phyloP scores from a whole-genome alignment of 2,113 vertebrate species.

The Synchiropus splendidus region DNA sequence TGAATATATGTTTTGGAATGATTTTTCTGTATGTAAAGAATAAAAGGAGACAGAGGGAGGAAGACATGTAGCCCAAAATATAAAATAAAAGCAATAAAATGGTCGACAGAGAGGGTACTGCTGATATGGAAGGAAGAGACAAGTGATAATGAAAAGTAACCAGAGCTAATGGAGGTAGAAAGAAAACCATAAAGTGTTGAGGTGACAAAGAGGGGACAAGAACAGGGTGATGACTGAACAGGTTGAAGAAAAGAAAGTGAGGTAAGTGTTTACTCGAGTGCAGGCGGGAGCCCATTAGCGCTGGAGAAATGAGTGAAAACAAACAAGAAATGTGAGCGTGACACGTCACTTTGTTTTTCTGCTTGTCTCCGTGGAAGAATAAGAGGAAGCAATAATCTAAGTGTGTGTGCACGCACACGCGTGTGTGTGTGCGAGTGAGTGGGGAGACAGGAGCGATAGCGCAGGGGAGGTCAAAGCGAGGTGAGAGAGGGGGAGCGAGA shows the following conservation, averaged over 20 bases:
- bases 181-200: background rate
- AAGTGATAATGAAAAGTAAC: background rate
- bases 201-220: background rate
- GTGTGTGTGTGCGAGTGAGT: conserved; percentile 6
- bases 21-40: too few relatives aligned
- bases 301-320: conserved; percentile 30
- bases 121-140: background rate
- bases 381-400: conserved; percentile 49
- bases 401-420: conserved; percentile 22
- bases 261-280: background rate
- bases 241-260: background rate
- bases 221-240: background rate
- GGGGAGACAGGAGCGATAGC: conserved; percentile 42
- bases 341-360: conserved; percentile 38
- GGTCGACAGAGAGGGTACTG: background rate
- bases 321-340: conserved; percentile 27
- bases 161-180: background rate
- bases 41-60: too few relatives aligned
- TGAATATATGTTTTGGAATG: too few relatives aligned
- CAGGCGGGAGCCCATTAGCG: conserved; percentile 12
- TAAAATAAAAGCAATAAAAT: too few relatives aligned
- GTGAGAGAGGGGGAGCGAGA: conserved; percentile 52
- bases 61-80: too few relatives aligned
- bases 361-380: conserved; percentile 36
- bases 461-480: conserved; percentile 45